phyloP scores from a whole-genome alignment of 2,888 invertebrate species.

The Drosophila algonquin region DNA sequence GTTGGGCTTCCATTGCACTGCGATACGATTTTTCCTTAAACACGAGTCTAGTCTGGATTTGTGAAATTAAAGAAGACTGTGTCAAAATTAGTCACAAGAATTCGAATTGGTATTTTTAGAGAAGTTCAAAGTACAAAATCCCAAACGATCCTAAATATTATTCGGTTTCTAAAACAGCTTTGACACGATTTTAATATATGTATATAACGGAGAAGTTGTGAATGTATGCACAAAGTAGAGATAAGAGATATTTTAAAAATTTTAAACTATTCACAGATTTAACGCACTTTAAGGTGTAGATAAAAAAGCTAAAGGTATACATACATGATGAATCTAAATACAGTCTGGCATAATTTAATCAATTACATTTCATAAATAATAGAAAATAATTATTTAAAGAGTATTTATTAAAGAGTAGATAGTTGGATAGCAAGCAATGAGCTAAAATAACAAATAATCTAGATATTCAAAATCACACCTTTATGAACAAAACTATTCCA shows the following conservation, averaged over 20 bases:
- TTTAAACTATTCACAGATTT: too few species aligned
- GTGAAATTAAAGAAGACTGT: background rate
- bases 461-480: background rate
- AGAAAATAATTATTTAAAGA: too few species aligned
- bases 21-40: background rate
- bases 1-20: background rate
- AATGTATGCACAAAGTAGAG: slow-evolving; percentile 1
- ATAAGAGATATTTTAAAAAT: background rate
- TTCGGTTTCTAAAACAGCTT: slow-evolving; percentile 4
- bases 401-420: too few species aligned
- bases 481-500: too few species aligned
- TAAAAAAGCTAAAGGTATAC: too few species aligned
- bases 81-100: background rate
- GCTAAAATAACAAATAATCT: background rate
- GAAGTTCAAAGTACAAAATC: background rate
- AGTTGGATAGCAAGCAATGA: too few species aligned
- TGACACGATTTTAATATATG: slow-evolving; percentile 6
- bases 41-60: background rate
- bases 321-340: too few species aligned
- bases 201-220: background rate
- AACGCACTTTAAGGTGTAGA: too few species aligned
- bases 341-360: background rate
- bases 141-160: background rate
- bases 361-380: background rate
- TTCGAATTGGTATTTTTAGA: background rate